Conservation (phyloP, 1,140 invertebrate species). For the Halictus rubicundus region DNA sequence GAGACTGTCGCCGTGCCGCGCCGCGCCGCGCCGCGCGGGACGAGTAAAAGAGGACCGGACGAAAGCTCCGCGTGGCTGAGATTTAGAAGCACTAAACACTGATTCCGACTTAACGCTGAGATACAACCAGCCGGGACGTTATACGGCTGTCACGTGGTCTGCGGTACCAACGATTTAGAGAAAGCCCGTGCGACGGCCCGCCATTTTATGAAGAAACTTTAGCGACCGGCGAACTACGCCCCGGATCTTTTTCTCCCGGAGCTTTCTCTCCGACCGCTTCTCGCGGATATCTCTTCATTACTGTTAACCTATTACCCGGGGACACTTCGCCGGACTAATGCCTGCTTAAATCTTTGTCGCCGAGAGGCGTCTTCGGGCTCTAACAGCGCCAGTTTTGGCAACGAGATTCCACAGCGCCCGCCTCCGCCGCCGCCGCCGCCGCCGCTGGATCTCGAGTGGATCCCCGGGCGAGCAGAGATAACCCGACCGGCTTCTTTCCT, state of each 20-base stretch:
- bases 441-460: not conserved
- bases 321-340: conserved; percentile 26
- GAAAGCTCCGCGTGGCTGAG: conserved; percentile 24
- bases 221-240: conserved; percentile 17
- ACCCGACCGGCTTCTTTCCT: not conserved
- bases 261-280: conserved; percentile 1
- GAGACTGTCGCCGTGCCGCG: conserved; percentile 15
- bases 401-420: not conserved
- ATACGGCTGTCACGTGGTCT: conserved; percentile 2
- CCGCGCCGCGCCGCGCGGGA: too few relatives aligned
- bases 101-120: conserved; percentile 73
- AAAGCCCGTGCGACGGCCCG: not conserved
- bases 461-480: not conserved
- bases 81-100: conserved; percentile 76
- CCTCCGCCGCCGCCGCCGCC: too few relatives aligned
- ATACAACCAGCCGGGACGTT: conserved; percentile 60
- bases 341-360: conserved; percentile 36
- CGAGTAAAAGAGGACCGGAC: not conserved
- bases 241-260: conserved; percentile 6
- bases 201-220: conserved; percentile 39
- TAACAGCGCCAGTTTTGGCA: conserved; percentile 10
- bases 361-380: conserved; percentile 17
- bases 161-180: not conserved
- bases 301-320: conserved; percentile 38
- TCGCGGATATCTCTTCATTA: conserved; percentile 54